Base-by-base conservation (phyloP, 2,797 vertebrate genomes). In the Eospalax fontanierii region DNA sequence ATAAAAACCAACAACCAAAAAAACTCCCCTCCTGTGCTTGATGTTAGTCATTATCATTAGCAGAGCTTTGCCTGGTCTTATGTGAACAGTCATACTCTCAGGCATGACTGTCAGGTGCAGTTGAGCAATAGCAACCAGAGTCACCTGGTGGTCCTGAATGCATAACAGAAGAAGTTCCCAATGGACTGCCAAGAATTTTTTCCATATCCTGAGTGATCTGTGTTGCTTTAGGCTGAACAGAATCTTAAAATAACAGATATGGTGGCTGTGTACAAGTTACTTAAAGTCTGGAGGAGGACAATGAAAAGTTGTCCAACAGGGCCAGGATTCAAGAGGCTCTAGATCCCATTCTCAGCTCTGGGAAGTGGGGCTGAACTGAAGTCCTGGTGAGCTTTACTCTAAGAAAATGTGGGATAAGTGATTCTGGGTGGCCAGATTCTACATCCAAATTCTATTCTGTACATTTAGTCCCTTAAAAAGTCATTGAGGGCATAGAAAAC, bases 201-300 rank as follows among this genome's bases (percentile, higher is more conserved):
- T 91, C 76, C 80, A 40, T 92, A 87, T 90, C 97, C 97, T 94
- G 93, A 57, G 54, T 79, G 87, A 86, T 80, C 22, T 85, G n/a
- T 28, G 28, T 59, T 90, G 57, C 6, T 59, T 50, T 81, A 95
- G 63, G 84, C 90, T 94, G 76, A 97, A 74, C 89, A 95, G 84
- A 87, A 70, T 93, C 91, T 79, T 82, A 89, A 94, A 89, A 78
- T 73, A 92, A 70, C 70, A 87, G 54, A 68, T 95, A n/a, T n/a
- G 50, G 81, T 93, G 93, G 73, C 85, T 87, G 4, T 0, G 0
- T 91, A 88, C 46, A 90, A 50, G n/a, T 86, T 63, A 75, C 15
- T 86, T 59, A 85, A 86, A 90, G 66, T 73, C 30, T 54, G 30
- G 88, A 74, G 89, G 82, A 74, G 28, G 75, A 9, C 93, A 82